phyloP scores from a whole-genome alignment of 2,888 invertebrate genomes.

The Lamellibrachia satsuma region DNA sequence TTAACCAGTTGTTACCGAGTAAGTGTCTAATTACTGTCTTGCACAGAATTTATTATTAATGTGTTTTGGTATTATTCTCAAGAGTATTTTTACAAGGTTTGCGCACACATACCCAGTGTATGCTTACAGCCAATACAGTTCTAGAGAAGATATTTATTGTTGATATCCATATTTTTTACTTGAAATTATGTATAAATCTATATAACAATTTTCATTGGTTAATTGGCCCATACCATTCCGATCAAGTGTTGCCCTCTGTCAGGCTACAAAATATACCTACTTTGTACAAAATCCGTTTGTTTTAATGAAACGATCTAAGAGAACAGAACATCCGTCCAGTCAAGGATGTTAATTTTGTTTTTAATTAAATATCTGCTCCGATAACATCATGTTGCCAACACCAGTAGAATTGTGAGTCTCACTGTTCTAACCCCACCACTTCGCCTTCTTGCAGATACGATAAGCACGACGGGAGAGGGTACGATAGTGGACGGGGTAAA shows the following conservation, averaged over 20 bases:
- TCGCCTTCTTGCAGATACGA: slow-evolving; percentile 56
- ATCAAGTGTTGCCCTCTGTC: neutral
- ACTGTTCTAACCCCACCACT: neutral
- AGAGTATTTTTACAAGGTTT: neutral
- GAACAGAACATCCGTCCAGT: too few species aligned
- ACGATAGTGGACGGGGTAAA: slow-evolving; percentile 97
- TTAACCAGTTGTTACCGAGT: slow-evolving; percentile 48
- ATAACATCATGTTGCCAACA: neutral
- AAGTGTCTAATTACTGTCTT: slow-evolving; percentile 21
- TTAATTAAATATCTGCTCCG: too few species aligned
- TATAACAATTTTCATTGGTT: neutral
- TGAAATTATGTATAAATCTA: neutral
- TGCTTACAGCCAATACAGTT: too few species aligned
- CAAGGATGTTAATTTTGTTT: too few species aligned
- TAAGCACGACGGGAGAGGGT: slow-evolving; percentile 91
- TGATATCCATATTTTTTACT: too few species aligned
- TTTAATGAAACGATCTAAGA: too few species aligned
- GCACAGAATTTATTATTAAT: neutral
- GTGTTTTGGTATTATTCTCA: neutral
- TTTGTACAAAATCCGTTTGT: neutral
- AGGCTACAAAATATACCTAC: neutral
- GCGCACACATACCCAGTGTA: too few species aligned
- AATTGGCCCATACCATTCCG: neutral
- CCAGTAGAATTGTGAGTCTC: neutral
- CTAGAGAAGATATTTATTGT: too few species aligned